Evolutionary conservation across 2,888 invertebrate species (phyloP).

Genomic region (Desoria tigrina): DNA sequence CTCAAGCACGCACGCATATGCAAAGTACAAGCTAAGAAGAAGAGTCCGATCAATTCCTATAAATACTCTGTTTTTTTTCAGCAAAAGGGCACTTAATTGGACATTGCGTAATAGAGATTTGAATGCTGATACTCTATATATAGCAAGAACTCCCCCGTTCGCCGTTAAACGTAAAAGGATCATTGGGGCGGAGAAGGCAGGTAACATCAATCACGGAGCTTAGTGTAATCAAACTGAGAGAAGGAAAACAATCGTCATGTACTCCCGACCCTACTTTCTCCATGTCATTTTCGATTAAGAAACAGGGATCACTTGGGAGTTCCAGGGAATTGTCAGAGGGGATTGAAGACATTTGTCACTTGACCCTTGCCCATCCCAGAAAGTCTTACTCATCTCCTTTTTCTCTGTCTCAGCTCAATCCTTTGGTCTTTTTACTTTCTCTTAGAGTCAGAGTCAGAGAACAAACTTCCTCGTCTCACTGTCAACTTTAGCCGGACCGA

Average conservation of each 20-base stretch:
- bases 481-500: too few relatives aligned
- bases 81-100: too few relatives aligned
- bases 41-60: too few relatives aligned
- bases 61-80: too few relatives aligned
- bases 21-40: too few relatives aligned
- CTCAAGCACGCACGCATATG: too few relatives aligned
- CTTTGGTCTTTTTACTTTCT: conserved; percentile 10
- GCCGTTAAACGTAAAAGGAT: too few relatives aligned
- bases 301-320: conserved; percentile 32
- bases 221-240: conserved; percentile 10
- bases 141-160: too few relatives aligned
- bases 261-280: conserved; percentile 7
- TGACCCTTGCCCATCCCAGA: conserved; percentile 36
- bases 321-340: conserved; percentile 31
- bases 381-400: conserved; percentile 22
- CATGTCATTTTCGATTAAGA: conserved; percentile 41
- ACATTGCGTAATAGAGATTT: too few relatives aligned
- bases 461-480: too few relatives aligned
- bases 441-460: too few relatives aligned
- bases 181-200: not conserved
- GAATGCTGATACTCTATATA: too few relatives aligned
- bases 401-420: conserved; percentile 21
- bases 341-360: conserved; percentile 43
- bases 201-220: conserved; percentile 15
- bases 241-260: conserved; percentile 7